Base-by-base conservation (phyloP, 64 coral and sea anemone species). In the Pocillopora verrucosa region DNA sequence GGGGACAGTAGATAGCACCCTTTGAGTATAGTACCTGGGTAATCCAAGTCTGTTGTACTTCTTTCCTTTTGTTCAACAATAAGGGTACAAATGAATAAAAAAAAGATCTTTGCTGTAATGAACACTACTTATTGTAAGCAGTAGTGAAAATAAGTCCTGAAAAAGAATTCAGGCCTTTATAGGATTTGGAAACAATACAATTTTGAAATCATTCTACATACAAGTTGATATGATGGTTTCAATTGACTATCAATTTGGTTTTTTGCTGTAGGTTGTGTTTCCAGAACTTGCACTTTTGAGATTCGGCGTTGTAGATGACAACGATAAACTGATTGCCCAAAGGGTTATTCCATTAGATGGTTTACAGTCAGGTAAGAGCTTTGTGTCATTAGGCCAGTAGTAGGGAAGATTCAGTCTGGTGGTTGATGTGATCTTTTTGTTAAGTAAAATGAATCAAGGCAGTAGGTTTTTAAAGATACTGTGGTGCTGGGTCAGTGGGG, bases 241-340 rank as follows among this genome's bases (percentile, higher is more conserved):
- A 22, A 13, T 17, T 11, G 13, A 20, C 58, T 34, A 51, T 35
- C 2, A 16, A 34, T 11, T 74, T 24, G 60, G 12, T 89, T 65
- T 61, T 78, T 57, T 63, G 72, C 56, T 11, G 7, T 15, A 99
- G 97, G 79, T 99, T 76, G 97, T 99, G 10, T 76, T 95, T 35
- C 97, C 97, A 16, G 97, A 99, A 69, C 79, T 99, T n/a, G 93
- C 92, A 17, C 61, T 99, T 26, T 76, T 99, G 25, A 73, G 97
- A 25, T 95, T 99, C 77, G 91, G 80, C 61, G 94, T 99, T 14
- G 45, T 99, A 35, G 97, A 99, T 82, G 97, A 99, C 70, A 99
- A 92, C 77, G 97, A 99, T 75, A 78, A 91, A 62, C 59, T 99
- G 35, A 87, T 99, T 72, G 97, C 90, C 15, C 97, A 99, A 34